These are phyloP conservation scores for Pholis gunnellus DNA, from an alignment of 2,113 vertebrate species.

Conservation along the genomic window DNA sequence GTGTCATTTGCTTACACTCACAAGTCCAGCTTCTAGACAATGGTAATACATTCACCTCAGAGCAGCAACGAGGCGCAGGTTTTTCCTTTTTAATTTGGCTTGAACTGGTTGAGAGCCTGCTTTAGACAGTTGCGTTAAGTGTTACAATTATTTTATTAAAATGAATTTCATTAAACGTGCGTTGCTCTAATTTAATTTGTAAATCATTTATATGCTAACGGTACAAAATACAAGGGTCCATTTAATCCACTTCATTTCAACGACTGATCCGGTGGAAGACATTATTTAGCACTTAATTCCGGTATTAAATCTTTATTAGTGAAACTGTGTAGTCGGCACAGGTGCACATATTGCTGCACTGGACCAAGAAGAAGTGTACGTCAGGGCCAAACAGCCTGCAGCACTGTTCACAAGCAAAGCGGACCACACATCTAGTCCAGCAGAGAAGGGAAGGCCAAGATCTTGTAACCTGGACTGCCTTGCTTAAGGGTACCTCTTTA, in stretches of 20 bases:
- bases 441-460: neutral
- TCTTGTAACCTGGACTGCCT: neutral
- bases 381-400: no score
- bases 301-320: neutral
- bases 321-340: neutral
- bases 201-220: neutral
- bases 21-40: constrained; percentile 62
- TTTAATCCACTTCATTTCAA: neutral
- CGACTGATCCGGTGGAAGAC: neutral
- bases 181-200: neutral
- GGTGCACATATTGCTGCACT: neutral
- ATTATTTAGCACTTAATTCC: neutral
- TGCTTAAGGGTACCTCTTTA: neutral
- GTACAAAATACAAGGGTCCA: neutral
- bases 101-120: neutral
- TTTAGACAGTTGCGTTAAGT: neutral
- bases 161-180: neutral
- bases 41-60: constrained; percentile 40
- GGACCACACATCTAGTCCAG: neutral
- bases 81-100: constrained; percentile 21
- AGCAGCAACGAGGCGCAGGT: constrained; percentile 9
- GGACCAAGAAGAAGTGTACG: neutral
- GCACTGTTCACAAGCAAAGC: no score
- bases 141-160: neutral
- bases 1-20: constrained; percentile 74